Evolutionary conservation across 2,797 vertebrate genomes (phyloP).

Genomic region (Scomberomorus guttatus): DNA sequence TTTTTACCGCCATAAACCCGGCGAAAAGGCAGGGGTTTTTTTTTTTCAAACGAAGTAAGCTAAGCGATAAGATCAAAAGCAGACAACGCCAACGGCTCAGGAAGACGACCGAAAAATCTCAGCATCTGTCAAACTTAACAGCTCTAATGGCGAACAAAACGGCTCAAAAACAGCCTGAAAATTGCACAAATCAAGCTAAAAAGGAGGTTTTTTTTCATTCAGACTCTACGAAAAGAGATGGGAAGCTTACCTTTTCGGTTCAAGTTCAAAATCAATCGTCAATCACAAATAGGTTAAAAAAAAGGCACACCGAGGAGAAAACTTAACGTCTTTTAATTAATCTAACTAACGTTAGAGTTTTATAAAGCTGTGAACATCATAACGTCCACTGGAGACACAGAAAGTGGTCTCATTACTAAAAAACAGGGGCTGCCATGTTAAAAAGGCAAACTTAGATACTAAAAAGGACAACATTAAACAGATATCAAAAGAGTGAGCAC

Average conservation of each 20-base stretch:
- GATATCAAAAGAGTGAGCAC: no score
- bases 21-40: neutral
- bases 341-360: neutral
- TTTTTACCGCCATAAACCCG: neutral
- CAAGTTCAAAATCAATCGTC: conserved; percentile 53
- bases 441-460: neutral
- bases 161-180: neutral
- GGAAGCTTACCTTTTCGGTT: conserved; percentile 24
- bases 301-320: no score
- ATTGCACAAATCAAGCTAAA: neutral
- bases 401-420: no score
- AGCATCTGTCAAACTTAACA: neutral
- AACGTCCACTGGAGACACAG: neutral
- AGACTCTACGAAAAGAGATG: neutral
- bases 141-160: neutral
- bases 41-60: neutral
- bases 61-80: neutral
- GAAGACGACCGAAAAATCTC: neutral
- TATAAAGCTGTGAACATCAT: neutral
- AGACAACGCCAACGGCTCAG: neutral
- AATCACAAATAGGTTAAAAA: neutral
- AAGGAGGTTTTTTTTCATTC: accelerated
- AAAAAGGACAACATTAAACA: neutral
- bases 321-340: neutral
- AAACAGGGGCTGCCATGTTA: neutral